phyloP scores from a whole-genome alignment of 2,888 invertebrate species.

The Synergus itoensis region DNA sequence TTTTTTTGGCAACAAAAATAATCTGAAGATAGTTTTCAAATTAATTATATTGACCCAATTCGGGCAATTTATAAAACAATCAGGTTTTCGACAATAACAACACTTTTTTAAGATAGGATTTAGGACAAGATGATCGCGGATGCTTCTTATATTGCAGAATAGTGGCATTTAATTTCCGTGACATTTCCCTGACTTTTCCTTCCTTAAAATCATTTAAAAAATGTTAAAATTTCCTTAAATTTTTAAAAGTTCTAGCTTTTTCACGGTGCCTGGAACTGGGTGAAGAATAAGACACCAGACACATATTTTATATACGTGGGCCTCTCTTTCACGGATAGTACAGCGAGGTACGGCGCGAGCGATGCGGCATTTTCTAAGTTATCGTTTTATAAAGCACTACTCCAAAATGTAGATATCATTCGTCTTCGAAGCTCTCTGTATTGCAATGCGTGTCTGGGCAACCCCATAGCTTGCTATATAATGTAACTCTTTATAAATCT shows the following conservation, averaged over 20 bases:
- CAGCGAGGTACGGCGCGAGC: conserved; percentile 47
- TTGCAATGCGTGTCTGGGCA: conserved; percentile 41
- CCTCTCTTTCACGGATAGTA: conserved; percentile 55
- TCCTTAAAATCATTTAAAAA: too few species aligned
- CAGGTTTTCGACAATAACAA: too few species aligned
- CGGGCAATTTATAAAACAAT: too few species aligned
- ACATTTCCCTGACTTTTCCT: too few species aligned
- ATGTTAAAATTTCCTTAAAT: too few species aligned
- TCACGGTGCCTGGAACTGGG: conserved; percentile 66
- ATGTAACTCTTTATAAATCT: conserved; percentile 50
- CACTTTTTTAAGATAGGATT: too few species aligned
- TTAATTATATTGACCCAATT: too few species aligned
- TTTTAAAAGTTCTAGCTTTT: conserved; percentile 6
- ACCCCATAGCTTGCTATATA: conserved; percentile 57
- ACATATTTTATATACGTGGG: conserved; percentile 70
- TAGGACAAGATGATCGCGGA: too few species aligned
- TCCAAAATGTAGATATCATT: conserved; percentile 72
- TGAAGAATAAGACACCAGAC: conserved; percentile 77
- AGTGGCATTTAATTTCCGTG: too few species aligned
- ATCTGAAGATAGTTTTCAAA: too few species aligned
- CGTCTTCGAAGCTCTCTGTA: conserved; percentile 63
- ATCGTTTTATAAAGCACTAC: conserved; percentile 73
- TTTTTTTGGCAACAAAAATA: too few species aligned
- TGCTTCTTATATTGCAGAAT: too few species aligned
- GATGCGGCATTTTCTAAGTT: conserved; percentile 72